phyloP scores from a whole-genome alignment of 2,113 vertebrate species.

The Burhinus oedicnemus region DNA sequence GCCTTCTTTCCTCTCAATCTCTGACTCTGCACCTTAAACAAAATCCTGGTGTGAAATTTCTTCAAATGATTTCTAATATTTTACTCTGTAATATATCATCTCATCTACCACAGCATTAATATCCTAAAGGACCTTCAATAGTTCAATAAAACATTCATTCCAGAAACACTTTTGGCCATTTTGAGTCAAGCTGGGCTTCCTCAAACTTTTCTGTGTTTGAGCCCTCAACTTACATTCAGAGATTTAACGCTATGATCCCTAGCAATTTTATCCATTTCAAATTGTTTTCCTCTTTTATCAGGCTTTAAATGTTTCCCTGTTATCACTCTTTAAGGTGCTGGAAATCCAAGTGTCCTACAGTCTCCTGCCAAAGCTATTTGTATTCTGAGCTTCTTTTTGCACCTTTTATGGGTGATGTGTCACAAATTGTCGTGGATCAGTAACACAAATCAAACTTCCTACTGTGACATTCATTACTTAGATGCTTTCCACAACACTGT shows the following conservation, averaged over 20 bases:
- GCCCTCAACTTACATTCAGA: neutral
- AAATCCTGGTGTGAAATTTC: slow-evolving; percentile 3
- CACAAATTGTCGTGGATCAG: neutral
- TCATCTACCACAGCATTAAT: neutral
- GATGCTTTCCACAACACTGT: neutral
- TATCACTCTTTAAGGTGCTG: neutral
- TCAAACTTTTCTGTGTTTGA: slow-evolving; percentile 6
- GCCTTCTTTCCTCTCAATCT: neutral
- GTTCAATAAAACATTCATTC: slow-evolving; percentile 37
- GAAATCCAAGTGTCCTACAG: neutral
- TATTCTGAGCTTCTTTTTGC: neutral
- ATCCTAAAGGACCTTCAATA: slow-evolving; percentile 30
- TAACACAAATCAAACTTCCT: neutral
- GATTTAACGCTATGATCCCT: neutral
- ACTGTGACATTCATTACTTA: neutral
- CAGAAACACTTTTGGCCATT: slow-evolving; percentile 18
- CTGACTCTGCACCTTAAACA: neutral
- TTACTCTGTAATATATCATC: neutral
- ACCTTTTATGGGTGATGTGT: neutral
- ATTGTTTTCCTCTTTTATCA: neutral
- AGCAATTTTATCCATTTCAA: neutral
- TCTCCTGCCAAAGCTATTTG: neutral
- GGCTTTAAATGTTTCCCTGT: neutral
- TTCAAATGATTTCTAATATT: neutral
- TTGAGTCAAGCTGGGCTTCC: neutral